Base-by-base conservation (phyloP, 2,797 vertebrate species). In the Lemur catta region DNA sequence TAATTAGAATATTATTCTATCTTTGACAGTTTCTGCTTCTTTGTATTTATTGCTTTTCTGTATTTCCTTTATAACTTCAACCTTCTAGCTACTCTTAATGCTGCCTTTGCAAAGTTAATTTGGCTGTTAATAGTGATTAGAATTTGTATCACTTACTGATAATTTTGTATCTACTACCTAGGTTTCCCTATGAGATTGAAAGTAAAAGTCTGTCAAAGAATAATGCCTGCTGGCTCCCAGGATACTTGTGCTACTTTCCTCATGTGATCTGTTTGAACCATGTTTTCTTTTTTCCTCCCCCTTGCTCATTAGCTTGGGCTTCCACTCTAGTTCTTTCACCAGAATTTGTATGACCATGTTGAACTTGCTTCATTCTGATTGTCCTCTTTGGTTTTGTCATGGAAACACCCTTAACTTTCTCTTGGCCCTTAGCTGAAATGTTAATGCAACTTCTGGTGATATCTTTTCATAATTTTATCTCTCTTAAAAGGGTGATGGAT, bases 391-490 rank as follows among this genome's bases (percentile, higher is more conserved):
- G 57, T 95, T 95, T 96, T 91, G 72, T 46, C 80, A 43, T 91
- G 92, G 80, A 94, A 96, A 86, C 63, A 85, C 57, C 57, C 33
- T 79, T 76, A 75, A 57, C 65, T 96, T 95, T 95, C 75, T 93
- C 72, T 91, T 84, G 61, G 84, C 55, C 67, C 55, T 92, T 91
- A 84, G 91, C 46, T 88, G 67, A 95, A 96, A 92, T 94, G 84
- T 94, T 95, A 89, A 96, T 82, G 24, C 94, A 91, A 75, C 86
- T 95, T 97, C 95, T 93, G 76, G 79, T 91, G 91, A 81, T 91
- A 57, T 9, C 41, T 35, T 96, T 91, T 95, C 82, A 90, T 89
- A 88, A 97, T 67, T 89, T 72, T 84, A 48, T 89, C 95, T 93
- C 79, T 93, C 28, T 72, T 80, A 85, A 63, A 96, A 93, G 85